These are phyloP conservation scores for Xyliphius kryptos DNA, from an alignment of 2,113 vertebrate species.

Conservation along the genomic window DNA sequence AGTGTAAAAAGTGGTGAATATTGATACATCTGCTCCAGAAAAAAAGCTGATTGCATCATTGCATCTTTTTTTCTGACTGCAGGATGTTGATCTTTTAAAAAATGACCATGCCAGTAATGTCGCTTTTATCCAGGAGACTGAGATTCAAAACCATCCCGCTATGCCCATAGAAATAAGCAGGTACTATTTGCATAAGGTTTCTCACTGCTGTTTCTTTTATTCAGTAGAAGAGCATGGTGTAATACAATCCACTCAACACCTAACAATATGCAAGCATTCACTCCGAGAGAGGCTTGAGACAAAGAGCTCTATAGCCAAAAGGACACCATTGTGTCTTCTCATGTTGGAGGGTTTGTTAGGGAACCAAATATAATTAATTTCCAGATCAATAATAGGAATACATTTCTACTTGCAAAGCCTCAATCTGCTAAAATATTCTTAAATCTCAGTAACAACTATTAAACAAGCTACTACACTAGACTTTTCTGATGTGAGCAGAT, in stretches of 20 bases:
- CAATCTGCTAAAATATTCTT: too few species aligned
- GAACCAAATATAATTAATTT: too few species aligned
- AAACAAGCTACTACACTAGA: too few species aligned
- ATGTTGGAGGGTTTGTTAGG: too few species aligned
- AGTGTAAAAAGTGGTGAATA: constrained; percentile 10
- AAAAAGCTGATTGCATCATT: constrained; percentile 31
- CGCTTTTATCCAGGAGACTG: constrained; percentile 43
- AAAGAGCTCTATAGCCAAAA: constrained; percentile 20
- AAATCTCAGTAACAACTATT: too few species aligned
- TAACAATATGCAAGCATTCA: too few species aligned
- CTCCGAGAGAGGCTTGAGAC: constrained; percentile 14
- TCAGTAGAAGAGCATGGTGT: constrained; percentile 23
- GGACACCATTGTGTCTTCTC: too few species aligned
- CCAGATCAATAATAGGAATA: too few species aligned
- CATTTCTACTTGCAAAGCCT: too few species aligned
- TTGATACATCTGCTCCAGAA: constrained; percentile 6
- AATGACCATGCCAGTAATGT: constrained; percentile 39
- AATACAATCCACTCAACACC: constrained; percentile 20
- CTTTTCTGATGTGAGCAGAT: too few species aligned
- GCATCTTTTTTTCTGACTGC: constrained; percentile 33
- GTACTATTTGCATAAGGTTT: constrained; percentile 27
- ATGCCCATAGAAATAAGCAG: constrained; percentile 38
- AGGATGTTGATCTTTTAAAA: constrained; percentile 43
- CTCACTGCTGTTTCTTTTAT: constrained; percentile 28
- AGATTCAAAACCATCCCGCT: constrained; percentile 34